A percentile compares a stretch with the other conserved stretches of the same genome.
Evolutionary conservation across 2,888 invertebrate species (phyloP).

Genomic region (Conomelus anceps): DNA sequence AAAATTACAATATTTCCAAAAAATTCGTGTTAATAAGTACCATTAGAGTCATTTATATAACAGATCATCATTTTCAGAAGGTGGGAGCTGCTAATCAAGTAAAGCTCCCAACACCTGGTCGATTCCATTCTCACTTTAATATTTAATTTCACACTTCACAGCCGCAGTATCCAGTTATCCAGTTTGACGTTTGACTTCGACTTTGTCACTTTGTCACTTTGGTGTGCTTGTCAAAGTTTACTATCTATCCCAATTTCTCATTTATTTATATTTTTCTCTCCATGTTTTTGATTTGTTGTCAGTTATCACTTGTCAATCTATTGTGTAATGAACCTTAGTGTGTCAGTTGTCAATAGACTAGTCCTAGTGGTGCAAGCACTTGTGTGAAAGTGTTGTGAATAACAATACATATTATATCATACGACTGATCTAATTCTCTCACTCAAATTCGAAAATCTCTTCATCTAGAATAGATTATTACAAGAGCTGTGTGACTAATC

Average conservation of each 20-base stretch:
- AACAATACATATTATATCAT: no score
- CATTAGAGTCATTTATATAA: no score
- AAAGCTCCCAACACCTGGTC: neutral
- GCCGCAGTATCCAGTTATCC: neutral
- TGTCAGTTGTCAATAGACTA: neutral
- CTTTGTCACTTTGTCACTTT: no score
- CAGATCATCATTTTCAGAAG: no score
- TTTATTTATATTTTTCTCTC: neutral
- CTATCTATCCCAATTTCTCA: neutral
- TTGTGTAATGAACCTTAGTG: neutral
- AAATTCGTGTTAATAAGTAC: no score
- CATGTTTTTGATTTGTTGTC: neutral
- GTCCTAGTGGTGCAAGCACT: neutral
- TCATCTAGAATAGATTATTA: no score
- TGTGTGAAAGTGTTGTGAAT: neutral
- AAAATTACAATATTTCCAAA: no score
- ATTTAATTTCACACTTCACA: neutral
- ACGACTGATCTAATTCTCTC: no score
- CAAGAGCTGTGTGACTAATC: no score
- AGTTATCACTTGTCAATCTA: neutral
- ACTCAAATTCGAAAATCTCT: no score
- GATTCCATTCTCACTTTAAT: neutral
- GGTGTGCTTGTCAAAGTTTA: neutral
- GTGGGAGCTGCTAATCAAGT: no score
- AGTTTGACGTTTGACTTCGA: neutral